phyloP scores from a whole-genome alignment of 1,140 invertebrate genomes.

The Diachasma alloeum region DNA sequence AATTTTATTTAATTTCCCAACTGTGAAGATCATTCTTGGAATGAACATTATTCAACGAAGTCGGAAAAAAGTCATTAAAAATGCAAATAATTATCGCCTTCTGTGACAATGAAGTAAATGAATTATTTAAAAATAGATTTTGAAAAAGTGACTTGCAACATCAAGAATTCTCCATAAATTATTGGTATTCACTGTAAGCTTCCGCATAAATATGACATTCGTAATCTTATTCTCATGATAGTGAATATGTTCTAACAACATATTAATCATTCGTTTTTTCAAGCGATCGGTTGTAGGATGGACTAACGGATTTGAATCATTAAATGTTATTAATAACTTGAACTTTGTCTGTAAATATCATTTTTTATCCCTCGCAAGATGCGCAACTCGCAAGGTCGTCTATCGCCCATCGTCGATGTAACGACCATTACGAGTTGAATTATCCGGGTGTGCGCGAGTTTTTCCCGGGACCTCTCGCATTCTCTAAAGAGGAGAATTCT shows the following conservation, averaged over 20 bases:
- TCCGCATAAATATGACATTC: not conserved
- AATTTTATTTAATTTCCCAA: too few species aligned
- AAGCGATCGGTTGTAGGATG: not conserved
- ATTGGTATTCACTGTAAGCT: not conserved
- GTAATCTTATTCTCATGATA: not conserved
- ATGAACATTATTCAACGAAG: too few species aligned
- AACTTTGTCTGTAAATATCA: not conserved
- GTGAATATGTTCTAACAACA: not conserved
- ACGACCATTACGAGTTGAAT: not conserved
- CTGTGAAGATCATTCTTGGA: too few species aligned
- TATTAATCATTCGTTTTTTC: not conserved
- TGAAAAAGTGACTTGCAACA: not conserved
- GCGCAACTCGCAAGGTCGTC: not conserved
- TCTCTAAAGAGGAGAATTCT: not conserved
- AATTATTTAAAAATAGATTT: not conserved
- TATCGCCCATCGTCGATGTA: not conserved
- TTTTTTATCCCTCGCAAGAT: not conserved
- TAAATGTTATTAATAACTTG: slow-evolving; percentile 2
- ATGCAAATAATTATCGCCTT: not conserved
- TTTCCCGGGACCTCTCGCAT: not conserved
- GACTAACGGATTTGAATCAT: slow-evolving; percentile 1
- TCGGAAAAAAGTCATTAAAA: too few species aligned
- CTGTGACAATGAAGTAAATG: not conserved
- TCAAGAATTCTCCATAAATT: not conserved
- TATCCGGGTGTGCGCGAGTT: not conserved